Base-by-base conservation (phyloP, 2,797 vertebrate genomes). In the Phalanger gymnotis region DNA sequence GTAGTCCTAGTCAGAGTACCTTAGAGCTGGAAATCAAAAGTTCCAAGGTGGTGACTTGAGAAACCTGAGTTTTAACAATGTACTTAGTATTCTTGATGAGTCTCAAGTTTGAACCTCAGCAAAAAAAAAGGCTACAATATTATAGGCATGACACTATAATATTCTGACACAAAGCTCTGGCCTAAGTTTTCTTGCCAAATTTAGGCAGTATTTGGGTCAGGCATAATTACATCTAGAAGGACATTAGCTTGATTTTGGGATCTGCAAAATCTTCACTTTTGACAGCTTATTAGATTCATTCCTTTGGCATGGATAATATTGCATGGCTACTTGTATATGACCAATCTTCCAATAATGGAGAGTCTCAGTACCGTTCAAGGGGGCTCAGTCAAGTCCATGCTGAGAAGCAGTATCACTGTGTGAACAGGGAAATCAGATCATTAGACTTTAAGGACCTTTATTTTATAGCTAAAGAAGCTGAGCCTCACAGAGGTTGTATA, bases 41-140 rank as follows among this genome's bases (percentile, higher is more conserved):
- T 87, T 51, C 10, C 22, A 27, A 51, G 19, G 19, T 28, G 30
- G 51, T 30, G 30, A 22, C 47, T n/a, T 28, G 13, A n/a, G 55
- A 58, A 90, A 22, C 22, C 2, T 0, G 1, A 19, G 57, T 3
- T 0, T 53, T 31, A 6, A 31, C 9, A 12, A 16, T 1, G 4
- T 10, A 1, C 0, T 0, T 13, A 52, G 28, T 25, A 61, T 28
- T 73, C 28, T 3, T 7, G 22, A 19, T 4, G 53, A 30, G 0
- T 16, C 61, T 3, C 31, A 31, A 54, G n/a, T 27, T 53, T 81
- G 58, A 1, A 52, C 9, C 1, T 51, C 34, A 53, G 12, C 0
- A 22, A 47, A 81, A 81, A 66, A 73, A 81, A 28, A 12, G 31
- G 16, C 57, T 57, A n/a, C 40, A 25, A 7, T 0, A 3, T 30